phyloP scores from a whole-genome alignment of 2,113 vertebrate species.

The Peromyscus leucopus region DNA sequence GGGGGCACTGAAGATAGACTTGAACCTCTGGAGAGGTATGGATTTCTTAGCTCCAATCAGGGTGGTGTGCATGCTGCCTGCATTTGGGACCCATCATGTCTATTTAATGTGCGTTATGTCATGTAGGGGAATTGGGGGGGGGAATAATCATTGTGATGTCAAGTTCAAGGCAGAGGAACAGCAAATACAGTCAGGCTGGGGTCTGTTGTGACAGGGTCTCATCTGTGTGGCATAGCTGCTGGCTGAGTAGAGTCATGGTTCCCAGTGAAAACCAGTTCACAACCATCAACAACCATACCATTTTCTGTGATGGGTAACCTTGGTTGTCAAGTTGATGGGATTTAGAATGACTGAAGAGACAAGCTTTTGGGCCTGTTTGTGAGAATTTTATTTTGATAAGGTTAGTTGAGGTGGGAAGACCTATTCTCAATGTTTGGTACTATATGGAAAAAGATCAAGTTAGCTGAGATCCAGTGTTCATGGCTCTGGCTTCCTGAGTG shows the following conservation, averaged over 20 bases:
- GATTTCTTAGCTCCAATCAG: background rate
- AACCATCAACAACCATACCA: background rate
- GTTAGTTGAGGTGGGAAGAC: background rate
- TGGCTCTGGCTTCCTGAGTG: background rate
- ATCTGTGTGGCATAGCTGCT: background rate
- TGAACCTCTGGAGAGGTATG: rapidly evolving
- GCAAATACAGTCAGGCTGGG: background rate
- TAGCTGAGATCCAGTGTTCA: background rate
- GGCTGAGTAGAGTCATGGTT: background rate
- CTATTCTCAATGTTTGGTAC: background rate
- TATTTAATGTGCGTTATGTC: background rate
- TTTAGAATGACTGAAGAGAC: background rate
- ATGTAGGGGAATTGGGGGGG: background rate
- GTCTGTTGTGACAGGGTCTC: background rate
- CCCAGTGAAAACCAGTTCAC: background rate
- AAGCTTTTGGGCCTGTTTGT: too few species aligned
- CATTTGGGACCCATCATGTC: rapidly evolving
- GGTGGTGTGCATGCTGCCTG: background rate
- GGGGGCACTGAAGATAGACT: rapidly evolving
- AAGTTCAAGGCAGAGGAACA: background rate
- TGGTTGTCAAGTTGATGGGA: background rate
- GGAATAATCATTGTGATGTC: background rate
- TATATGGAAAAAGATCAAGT: background rate
- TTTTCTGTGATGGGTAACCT: too few species aligned
- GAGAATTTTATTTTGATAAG: background rate